These are phyloP conservation scores for Eupithecia insigniata DNA, from an alignment of 2,888 invertebrate genomes.

Conservation along the genomic window DNA sequence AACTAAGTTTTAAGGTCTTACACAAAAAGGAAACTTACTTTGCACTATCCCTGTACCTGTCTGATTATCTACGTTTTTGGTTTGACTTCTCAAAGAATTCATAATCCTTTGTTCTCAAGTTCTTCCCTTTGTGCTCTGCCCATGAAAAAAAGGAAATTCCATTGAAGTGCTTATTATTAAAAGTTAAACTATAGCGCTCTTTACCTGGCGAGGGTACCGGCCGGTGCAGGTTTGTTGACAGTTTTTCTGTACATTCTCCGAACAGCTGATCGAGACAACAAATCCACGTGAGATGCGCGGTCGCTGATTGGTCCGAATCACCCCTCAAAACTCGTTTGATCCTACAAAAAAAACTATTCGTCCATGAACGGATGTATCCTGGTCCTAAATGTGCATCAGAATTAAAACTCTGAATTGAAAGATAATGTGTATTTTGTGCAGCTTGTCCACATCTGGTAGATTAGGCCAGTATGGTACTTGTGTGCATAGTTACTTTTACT, in stretches of 20 bases:
- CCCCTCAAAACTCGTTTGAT: conserved; percentile 51
- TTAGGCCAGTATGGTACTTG: not conserved
- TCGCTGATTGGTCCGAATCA: conserved; percentile 56
- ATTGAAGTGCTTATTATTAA: conserved; percentile 46
- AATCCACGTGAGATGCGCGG: conserved; percentile 56
- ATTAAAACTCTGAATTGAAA: not conserved
- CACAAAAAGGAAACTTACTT: not conserved
- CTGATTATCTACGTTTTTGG: not conserved
- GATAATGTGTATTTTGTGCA: not conserved
- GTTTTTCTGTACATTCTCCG: conserved; percentile 55
- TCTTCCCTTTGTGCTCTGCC: conserved; percentile 11
- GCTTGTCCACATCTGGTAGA: conserved; percentile 4
- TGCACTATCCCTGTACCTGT: conserved; percentile 3
- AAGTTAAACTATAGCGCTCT: conserved; percentile 45
- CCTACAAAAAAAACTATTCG: conserved; percentile 33
- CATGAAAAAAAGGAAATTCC: conserved; percentile 24
- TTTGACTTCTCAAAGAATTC: not conserved
- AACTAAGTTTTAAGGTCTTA: too few species aligned
- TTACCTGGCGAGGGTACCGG: conserved; percentile 62
- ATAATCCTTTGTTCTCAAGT: conserved; percentile 27
- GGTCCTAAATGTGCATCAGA: conserved; percentile 21
- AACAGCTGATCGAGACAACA: conserved; percentile 76
- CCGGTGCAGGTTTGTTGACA: conserved; percentile 64
- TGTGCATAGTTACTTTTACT: not conserved
- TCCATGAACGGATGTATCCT: conserved; percentile 23